Percentiles rank a stretch among this genome's conserved stretches.
phyloP scores from a whole-genome alignment of 1,140 invertebrate species.

The Drosophila setifemur region DNA sequence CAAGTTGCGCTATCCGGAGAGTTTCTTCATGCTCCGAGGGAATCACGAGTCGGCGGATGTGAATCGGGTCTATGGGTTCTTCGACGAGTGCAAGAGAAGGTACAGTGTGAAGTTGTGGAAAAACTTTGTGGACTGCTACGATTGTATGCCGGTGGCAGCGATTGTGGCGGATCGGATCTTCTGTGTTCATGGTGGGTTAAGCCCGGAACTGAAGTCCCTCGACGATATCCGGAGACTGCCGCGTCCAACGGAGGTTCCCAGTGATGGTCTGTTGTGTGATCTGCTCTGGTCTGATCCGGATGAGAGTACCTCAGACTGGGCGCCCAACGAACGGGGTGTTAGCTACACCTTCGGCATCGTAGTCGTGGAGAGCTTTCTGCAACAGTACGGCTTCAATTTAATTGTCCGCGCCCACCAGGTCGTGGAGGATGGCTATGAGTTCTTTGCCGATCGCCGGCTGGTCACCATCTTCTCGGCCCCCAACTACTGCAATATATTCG shows the following conservation, averaged over 20 bases:
- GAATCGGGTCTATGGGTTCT: constrained; percentile 35
- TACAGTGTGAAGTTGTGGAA: constrained; percentile 32
- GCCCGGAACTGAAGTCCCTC: constrained; percentile 98
- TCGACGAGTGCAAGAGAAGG: constrained; percentile 36
- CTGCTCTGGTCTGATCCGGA: constrained; percentile 97
- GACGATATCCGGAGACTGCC: constrained; percentile 99
- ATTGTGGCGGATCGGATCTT: constrained; percentile 99
- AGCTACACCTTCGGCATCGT: constrained; percentile 15
- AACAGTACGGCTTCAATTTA: constrained; percentile 16
- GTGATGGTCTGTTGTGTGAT: constrained; percentile 99
- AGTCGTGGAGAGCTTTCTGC: constrained; percentile 27
- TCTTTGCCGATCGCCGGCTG: constrained; percentile 97
- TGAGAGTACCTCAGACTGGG: background rate
- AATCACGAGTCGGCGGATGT: constrained; percentile 90
- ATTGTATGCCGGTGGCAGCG: constrained; percentile 95
- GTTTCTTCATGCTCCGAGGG: constrained; percentile 42
- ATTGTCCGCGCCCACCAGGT: constrained; percentile 89
- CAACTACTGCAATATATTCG: constrained; percentile 92
- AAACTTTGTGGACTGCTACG: constrained; percentile 90
- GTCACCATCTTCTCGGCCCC: constrained; percentile 94
- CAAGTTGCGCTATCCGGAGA: constrained; percentile 28
- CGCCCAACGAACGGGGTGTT: constrained; percentile 29
- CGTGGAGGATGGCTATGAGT: constrained; percentile 98
- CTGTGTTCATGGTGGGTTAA: constrained; percentile 98
- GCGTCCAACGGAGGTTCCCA: constrained; percentile 99